Evolutionary conservation across 2,888 invertebrate genomes (phyloP), one percentile per base, ranked within the genome.

Genomic region (Apomyelois bistriatella): DNA sequence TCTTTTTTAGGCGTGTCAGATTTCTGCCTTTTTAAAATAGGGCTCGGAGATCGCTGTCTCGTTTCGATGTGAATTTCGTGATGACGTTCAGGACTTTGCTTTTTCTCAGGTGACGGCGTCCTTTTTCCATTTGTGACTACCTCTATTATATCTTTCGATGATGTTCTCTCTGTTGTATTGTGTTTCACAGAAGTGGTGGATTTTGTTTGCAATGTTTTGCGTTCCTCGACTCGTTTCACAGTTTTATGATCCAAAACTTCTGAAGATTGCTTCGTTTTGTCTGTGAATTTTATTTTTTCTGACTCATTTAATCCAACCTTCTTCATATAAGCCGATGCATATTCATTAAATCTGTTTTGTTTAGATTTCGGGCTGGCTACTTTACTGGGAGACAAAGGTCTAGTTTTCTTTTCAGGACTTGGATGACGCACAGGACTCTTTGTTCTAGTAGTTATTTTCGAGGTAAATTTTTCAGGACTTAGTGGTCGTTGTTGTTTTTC

Each of bases 291-390:
- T 0, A 72, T 58, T 64, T 87, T 87, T 5, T 84, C 80, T 5
- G 69, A 59, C 30, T 86, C 85, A 53, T 76, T 82, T 1, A 87
- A 62, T 1, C 90, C 87, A 1, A 89, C 83, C 64, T 87, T 90
- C 55, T 87, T 91, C 82, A 91, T 86, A 54, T 91, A 90, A 37
- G 91, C 91, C 5, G 87, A 76, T 5, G 90, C 88, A 41, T 90
- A 90, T 57, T 91, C 90, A 52, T 77, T 85, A 52, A 90, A 88
- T 38, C 85, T 84, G 55, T 81, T 87, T 0, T 76, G 60, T 68
- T 87, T 90, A 5, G 80, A 59, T 70, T 86, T 89, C 1, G 77
- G 65, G 51, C 76, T 58, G 13, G 61, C 56, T 0, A 68, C 53
- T 64, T 89, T 88, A 41, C 58, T 80, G 0, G 89, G 88, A n/a